phyloP scores from a whole-genome alignment of 2,888 invertebrate species.

The Lepidochitona cinerea region DNA sequence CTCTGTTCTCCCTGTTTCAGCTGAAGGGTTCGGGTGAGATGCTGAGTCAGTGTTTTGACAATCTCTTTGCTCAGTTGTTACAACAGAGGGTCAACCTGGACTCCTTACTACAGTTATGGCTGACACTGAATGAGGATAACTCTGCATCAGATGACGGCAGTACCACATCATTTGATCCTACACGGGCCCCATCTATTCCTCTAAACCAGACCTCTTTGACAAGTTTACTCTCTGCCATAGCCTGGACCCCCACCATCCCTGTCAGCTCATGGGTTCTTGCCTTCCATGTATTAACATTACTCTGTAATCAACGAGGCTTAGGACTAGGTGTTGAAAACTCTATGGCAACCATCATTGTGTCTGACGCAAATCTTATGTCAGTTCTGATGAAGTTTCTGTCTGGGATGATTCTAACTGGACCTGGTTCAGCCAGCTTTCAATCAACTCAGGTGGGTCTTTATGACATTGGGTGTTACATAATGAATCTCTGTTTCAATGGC shows the following conservation, averaged over 20 bases:
- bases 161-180: conserved; percentile 52
- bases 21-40: conserved; percentile 71
- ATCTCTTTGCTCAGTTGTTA: conserved; percentile 77
- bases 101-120: conserved; percentile 87
- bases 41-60: conserved; percentile 80
- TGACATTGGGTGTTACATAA: too few relatives aligned
- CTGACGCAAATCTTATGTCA: conserved; percentile 57
- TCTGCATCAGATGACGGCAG: conserved; percentile 33
- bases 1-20: too few relatives aligned
- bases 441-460: conserved; percentile 34
- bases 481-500: too few relatives aligned
- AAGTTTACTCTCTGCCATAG: conserved; percentile 78
- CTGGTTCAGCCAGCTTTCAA: conserved; percentile 33
- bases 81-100: conserved; percentile 84
- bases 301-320: conserved; percentile 76
- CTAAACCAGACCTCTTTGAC: conserved; percentile 77
- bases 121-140: conserved; percentile 83
- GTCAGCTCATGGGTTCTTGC: conserved; percentile 85
- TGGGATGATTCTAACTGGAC: conserved; percentile 47
- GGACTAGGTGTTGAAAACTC: conserved; percentile 25
- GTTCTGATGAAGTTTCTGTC: conserved; percentile 66
- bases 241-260: conserved; percentile 79
- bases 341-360: conserved; percentile 60
- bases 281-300: conserved; percentile 79
- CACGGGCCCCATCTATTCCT: conserved; percentile 76